Evolutionary conservation across 2,113 vertebrate species (phyloP).

Genomic region (Ictalurus furcatus): DNA sequence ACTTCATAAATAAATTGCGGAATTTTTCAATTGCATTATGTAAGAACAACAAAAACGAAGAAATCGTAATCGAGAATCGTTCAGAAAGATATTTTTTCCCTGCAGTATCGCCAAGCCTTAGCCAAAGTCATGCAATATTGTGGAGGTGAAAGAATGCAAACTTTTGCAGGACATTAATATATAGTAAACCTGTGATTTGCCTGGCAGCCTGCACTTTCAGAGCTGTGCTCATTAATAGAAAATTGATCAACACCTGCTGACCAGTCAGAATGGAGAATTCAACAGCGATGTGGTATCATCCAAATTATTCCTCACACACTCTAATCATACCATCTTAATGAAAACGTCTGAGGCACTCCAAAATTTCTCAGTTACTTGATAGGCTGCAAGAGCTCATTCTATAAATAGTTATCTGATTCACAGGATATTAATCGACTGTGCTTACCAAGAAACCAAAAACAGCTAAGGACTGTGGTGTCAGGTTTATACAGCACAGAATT

Average conservation of each 20-base stretch:
- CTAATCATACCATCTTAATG: neutral
- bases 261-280: neutral
- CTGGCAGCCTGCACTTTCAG: neutral
- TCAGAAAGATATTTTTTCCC: too few species aligned
- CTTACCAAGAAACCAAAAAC: neutral
- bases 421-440: neutral
- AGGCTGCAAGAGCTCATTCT: neutral
- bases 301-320: neutral
- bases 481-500: neutral
- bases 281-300: neutral
- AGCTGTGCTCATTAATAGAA: neutral
- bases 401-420: neutral
- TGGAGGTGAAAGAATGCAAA: neutral
- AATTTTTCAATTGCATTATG: too few species aligned
- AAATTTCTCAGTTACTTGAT: neutral
- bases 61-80: too few species aligned
- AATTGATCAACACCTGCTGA: neutral
- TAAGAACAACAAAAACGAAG: too few species aligned
- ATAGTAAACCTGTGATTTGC: neutral
- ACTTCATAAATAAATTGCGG: too few species aligned
- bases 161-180: neutral
- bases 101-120: too few species aligned
- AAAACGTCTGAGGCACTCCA: neutral
- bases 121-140: neutral
- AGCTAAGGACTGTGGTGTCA: neutral